These are phyloP conservation scores for Urocynchramus pylzowi DNA, from an alignment of 2,113 vertebrate genomes.

Conservation along the genomic window DNA sequence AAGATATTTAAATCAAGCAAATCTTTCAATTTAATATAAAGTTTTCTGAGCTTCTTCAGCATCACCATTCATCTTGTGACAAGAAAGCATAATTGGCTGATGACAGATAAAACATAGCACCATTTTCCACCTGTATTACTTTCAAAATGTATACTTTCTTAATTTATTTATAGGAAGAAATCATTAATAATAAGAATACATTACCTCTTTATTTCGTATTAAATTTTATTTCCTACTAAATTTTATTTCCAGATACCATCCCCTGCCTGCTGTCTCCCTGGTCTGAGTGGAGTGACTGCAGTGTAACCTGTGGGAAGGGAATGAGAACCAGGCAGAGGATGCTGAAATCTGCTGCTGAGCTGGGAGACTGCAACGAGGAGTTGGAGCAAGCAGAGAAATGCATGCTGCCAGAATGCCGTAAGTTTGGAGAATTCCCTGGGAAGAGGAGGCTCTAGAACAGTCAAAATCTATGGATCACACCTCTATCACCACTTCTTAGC, in stretches of 20 bases:
- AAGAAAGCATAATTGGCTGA: neutral
- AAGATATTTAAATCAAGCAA: neutral
- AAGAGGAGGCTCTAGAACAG: too few species aligned
- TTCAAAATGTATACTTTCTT: neutral
- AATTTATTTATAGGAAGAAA: neutral
- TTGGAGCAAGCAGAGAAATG: constrained; percentile 97
- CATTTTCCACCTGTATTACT: neutral
- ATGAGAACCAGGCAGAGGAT: constrained; percentile 85
- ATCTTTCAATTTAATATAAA: neutral
- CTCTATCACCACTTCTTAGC: neutral
- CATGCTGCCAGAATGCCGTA: constrained; percentile 97
- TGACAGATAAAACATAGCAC: neutral
- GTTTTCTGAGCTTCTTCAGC: neutral
- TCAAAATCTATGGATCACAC: neutral
- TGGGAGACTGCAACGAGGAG: constrained; percentile 94
- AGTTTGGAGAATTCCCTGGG: constrained; percentile 56
- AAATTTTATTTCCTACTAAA: too few species aligned
- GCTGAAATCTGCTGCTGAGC: constrained; percentile 93
- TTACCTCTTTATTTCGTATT: neutral
- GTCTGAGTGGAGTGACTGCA: constrained; percentile 99
- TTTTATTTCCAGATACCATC: constrained; percentile 95
- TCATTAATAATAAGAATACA: neutral
- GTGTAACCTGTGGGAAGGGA: constrained; percentile 94
- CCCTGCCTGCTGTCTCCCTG: constrained; percentile 92
- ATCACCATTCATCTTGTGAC: neutral